These are phyloP conservation scores for Epinephelus coioides DNA, from an alignment of 2,797 vertebrate species.

Conservation along the genomic window DNA sequence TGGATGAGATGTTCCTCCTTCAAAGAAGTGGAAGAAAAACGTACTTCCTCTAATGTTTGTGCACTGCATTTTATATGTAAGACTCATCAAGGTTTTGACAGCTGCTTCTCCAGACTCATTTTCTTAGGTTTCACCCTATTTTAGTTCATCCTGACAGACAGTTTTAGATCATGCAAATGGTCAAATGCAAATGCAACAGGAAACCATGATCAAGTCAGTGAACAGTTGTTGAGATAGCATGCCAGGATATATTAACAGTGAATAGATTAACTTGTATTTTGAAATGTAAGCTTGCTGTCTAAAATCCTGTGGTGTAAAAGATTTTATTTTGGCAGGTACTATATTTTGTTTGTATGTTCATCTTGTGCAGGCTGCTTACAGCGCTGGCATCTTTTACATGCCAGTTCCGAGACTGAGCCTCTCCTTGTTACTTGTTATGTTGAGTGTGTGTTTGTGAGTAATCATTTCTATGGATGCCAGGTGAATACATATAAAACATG, in stretches of 20 bases:
- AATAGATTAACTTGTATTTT: neutral
- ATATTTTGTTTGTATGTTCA: neutral
- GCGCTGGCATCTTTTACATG: neutral
- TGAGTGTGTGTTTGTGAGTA: neutral
- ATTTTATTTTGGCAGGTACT: neutral
- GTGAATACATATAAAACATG: neutral
- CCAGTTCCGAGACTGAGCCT: neutral
- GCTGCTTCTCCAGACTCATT: neutral
- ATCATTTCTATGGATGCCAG: neutral
- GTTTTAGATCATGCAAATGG: neutral
- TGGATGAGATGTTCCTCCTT: neutral
- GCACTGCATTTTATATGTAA: neutral
- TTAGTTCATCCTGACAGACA: neutral
- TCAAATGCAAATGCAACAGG: neutral
- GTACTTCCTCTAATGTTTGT: neutral
- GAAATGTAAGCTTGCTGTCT: neutral
- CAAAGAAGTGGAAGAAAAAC: neutral
- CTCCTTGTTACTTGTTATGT: neutral
- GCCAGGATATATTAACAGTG: neutral
- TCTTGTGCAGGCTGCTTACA: constrained; percentile 9
- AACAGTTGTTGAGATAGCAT: neutral
- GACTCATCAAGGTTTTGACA: neutral
- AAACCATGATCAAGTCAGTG: neutral
- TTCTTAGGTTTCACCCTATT: neutral
- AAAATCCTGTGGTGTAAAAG: neutral